Evolutionary conservation across 1,140 invertebrate species (phyloP).

Genomic region (Danaus plexippus): DNA sequence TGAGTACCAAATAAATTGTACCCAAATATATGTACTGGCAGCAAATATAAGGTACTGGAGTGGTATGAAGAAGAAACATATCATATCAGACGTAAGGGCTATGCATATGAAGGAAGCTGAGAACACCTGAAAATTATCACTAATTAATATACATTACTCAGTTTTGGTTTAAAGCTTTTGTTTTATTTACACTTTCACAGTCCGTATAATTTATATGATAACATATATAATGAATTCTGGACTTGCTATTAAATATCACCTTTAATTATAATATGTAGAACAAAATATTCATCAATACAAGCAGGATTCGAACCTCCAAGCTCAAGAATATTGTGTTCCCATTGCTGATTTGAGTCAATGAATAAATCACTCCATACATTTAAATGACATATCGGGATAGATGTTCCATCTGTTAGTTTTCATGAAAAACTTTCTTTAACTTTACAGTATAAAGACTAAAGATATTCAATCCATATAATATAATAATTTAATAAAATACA

Average conservation of each 20-base stretch:
- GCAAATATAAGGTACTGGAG: slow-evolving; percentile 98
- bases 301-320: no score
- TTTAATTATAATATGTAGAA: background rate
- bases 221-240: no score
- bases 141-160: background rate
- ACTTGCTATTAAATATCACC: background rate
- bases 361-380: no score
- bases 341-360: no score
- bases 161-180: no score
- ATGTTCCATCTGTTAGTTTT: no score
- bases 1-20: slow-evolving; percentile 99
- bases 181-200: no score
- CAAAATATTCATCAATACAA: background rate
- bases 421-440: no score
- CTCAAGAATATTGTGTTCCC: no score
- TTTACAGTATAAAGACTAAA: no score
- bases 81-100: slow-evolving; percentile 97
- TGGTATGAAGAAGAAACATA: slow-evolving; percentile 99
- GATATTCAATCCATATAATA: background rate
- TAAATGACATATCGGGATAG: no score
- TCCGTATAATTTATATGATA: no score
- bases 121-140: slow-evolving; percentile 85
- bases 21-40: slow-evolving; percentile 98
- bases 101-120: slow-evolving; percentile 99
- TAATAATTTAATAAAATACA: background rate